Base-by-base conservation (phyloP, 2,888 invertebrate genomes). In the Loripinus fragilis region DNA sequence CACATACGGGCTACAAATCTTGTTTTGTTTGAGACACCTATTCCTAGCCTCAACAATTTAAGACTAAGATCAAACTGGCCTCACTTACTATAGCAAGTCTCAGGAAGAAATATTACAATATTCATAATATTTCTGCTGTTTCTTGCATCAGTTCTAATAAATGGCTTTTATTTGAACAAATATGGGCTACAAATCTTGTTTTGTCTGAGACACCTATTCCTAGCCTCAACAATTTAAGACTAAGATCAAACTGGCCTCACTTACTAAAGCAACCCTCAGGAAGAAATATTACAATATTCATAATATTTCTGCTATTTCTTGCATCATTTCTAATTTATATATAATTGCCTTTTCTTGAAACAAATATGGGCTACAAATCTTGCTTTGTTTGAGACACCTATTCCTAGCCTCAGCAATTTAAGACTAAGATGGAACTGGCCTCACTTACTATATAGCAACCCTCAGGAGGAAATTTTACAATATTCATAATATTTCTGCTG, bases 201-300 rank as follows among this genome's bases (percentile, higher is more conserved):
- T n/a, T n/a, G n/a, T n/a, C n/a, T n/a, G 78, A 71, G 42, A 65
- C 20, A 30, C 48, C 65, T 77, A 74, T 74, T 25, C 74, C 71
- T 52, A 45, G 42, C 33, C 69, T 72, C 60, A 41, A 68, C 64
- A 45, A 38, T 33, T 45, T 23, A 71, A 30, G 41, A 30, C 28
- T 17, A 55, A 77, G 68, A 48, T 84, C 75, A 84, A 78, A 83
- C 79, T 65, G 52, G 74, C 67, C 76, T 69, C 77, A 41, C 7
- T 78, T 83, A 30, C 70, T 85, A 20, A 81, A 73, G 81, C 84
- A 86, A 84, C 82, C 45, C 77, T 84, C 86, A 84, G 78, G 84
- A 80, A 79, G 81, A 75, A 72, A 52, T 25, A 41, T 69, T 70
- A 60, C 69, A 66, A 69, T 35, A 38, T 20, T 17, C 23, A 55